Percentiles rank a stretch among this genome's conserved stretches.
phyloP scores from a whole-genome alignment of 64 coral and sea anemone species.

The Dendronephthya gigantea region DNA sequence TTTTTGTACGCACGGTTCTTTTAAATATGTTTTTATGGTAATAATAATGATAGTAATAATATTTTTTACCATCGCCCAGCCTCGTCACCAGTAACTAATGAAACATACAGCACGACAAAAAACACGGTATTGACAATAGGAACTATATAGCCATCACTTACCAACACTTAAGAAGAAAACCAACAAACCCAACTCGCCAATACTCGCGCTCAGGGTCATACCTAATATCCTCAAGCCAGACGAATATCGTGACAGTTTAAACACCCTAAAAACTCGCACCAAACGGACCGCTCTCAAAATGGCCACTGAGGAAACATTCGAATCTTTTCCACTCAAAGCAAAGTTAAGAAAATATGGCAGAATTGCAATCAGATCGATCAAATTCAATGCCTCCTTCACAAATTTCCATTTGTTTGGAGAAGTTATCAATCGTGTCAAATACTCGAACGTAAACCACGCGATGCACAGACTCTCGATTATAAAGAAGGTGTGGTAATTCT shows the following conservation, averaged over 20 bases:
- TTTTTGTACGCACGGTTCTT: too few species aligned
- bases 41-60: too few species aligned
- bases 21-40: too few species aligned
- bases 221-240: constrained; percentile 53
- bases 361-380: constrained; percentile 75
- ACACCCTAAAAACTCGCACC: constrained; percentile 60
- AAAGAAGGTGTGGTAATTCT: constrained; percentile 8
- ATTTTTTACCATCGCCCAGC: too few species aligned
- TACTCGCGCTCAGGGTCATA: constrained; percentile 54
- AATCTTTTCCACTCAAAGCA: constrained; percentile 26
- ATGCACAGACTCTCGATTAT: constrained; percentile 64
- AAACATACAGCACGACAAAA: too few species aligned
- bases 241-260: constrained; percentile 83
- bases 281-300: constrained; percentile 64
- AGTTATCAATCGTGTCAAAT: constrained; percentile 44
- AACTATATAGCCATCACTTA: neutral
- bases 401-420: constrained; percentile 67
- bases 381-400: constrained; percentile 60
- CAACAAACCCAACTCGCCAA: constrained; percentile 55
- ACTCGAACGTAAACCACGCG: constrained; percentile 86
- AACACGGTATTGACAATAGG: neutral
- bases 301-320: constrained; percentile 44
- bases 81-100: neutral
- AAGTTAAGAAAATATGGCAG: constrained; percentile 76
- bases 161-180: constrained; percentile 36